These are phyloP conservation scores for Halictus rubicundus DNA, from an alignment of 1,140 invertebrate species.

Conservation along the genomic window DNA sequence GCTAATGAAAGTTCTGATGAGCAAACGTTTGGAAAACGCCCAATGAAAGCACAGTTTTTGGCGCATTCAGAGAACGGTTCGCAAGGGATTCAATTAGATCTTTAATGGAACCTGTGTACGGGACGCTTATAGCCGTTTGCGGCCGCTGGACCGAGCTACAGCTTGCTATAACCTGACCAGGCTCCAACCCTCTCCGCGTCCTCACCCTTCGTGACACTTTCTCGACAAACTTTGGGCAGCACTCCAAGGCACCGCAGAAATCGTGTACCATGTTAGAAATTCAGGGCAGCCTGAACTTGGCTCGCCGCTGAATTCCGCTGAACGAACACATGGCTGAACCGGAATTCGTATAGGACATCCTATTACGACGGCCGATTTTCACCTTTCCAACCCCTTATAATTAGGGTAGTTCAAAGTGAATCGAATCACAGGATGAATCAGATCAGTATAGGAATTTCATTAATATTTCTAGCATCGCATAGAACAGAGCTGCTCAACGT, in stretches of 20 bases:
- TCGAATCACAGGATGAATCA: no score
- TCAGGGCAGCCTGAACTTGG: conserved; percentile 53
- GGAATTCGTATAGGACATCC: conserved; percentile 1
- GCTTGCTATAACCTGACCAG: conserved; percentile 65
- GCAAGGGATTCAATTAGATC: conserved; percentile 62
- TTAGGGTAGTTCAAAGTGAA: no score
- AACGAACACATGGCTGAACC: conserved; percentile 11
- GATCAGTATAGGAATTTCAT: no score
- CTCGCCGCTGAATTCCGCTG: conserved; percentile 48
- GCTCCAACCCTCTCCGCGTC: conserved; percentile 30
- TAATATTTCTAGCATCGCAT: no score
- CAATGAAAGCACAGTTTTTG: no score
- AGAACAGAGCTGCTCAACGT: no score
- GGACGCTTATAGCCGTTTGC: conserved; percentile 69
- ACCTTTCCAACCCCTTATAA: no score
- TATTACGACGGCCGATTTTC: background rate
- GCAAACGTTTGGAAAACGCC: background rate
- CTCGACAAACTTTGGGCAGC: conserved; percentile 50
- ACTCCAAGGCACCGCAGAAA: conserved; percentile 50
- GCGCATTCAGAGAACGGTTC: background rate
- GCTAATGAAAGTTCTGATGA: background rate
- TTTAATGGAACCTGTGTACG: conserved; percentile 63
- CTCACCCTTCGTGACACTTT: background rate
- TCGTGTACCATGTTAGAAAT: conserved; percentile 59
- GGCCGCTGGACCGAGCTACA: conserved; percentile 66